Base-by-base conservation (phyloP, 2,888 invertebrate species). In the Ariolimax columbianus region DNA sequence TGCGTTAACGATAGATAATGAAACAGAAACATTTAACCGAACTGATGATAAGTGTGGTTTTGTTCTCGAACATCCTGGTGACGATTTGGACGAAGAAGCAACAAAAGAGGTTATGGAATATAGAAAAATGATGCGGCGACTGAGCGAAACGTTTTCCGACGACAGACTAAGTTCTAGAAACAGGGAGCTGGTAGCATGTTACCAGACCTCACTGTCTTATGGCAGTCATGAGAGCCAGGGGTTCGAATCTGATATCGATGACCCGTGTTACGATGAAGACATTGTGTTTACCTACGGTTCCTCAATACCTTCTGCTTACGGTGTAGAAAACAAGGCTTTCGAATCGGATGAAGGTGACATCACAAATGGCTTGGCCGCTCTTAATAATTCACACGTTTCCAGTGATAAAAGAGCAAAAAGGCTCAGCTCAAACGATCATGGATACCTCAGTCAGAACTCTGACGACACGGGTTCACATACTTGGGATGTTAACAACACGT, bases 101-200 rank as follows among this genome's bases (percentile, higher is more conserved):
- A 6, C 43, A 0, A 36, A 26, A 4, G 40, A 38, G 78, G 43
- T 59, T 38, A 63, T 59, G 40, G 23, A 68, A 23, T 68, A 66
- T 23, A 80, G 47, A 43, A 81, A 70, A 30, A 30, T 81, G 17
- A 70, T 72, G 23, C 81, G 81, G 26, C 30, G 81, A 14, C 17
- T 55, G 36, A 59, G 59, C n/a, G 38, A 63, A 26, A 75, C 75
- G 9, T 7, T 51, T 0, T 1, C 33, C 36, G 17, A 33, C 30
- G 51, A 75, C 23, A 51, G 36, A 23, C 23, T 75, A 23, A 33
- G 2, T 19, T 51, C 36, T 7, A 47, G 36, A 6, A 33, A 33
- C 19, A 19, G 3, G 19, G 47, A 75, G 6, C 3, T 51, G 3
- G 75, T 51, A 51, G 11, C 33, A 19, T 19, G 33, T 6, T 30